Percentiles rank a stretch among this genome's conserved stretches.
These are phyloP conservation scores for Jordanella pulchra DNA, from an alignment of 2,797 vertebrate genomes.

Conservation along the genomic window DNA sequence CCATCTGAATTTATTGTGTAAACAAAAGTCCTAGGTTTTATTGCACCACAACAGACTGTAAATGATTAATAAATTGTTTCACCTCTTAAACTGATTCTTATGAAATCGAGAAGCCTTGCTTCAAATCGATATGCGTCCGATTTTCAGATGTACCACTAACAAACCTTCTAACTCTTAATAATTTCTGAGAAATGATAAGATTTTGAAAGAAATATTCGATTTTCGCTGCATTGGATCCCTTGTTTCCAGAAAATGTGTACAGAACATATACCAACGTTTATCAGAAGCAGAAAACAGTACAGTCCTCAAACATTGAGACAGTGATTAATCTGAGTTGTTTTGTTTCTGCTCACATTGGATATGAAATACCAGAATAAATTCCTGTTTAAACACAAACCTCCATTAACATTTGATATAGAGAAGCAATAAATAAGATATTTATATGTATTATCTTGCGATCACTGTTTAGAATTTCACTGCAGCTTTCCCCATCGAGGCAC, in stretches of 20 bases:
- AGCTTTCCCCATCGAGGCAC: background rate
- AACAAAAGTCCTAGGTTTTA: background rate
- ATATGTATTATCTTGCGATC: background rate
- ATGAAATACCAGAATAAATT: constrained; percentile 11
- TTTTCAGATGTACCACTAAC: background rate
- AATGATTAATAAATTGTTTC: background rate
- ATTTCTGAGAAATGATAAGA: background rate
- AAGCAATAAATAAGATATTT: background rate
- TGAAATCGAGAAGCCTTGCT: background rate
- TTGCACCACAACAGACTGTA: no score
- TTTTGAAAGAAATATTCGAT: background rate
- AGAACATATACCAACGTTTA: constrained; percentile 31
- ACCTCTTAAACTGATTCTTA: background rate
- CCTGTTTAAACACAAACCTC: background rate
- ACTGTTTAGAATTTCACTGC: background rate
- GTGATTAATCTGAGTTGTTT: constrained; percentile 32
- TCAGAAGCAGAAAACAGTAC: constrained; percentile 3
- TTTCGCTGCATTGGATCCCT: constrained; percentile 76
- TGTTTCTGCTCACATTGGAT: constrained; percentile 14
- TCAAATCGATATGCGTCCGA: background rate
- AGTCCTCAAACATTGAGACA: constrained; percentile 44
- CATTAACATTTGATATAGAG: background rate
- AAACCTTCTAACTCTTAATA: background rate
- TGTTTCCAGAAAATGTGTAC: constrained; percentile 43
- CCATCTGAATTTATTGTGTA: background rate